These are phyloP conservation scores for Diplosoma virens DNA, from an alignment of 23 tunicate genomes.

Conservation along the genomic window DNA sequence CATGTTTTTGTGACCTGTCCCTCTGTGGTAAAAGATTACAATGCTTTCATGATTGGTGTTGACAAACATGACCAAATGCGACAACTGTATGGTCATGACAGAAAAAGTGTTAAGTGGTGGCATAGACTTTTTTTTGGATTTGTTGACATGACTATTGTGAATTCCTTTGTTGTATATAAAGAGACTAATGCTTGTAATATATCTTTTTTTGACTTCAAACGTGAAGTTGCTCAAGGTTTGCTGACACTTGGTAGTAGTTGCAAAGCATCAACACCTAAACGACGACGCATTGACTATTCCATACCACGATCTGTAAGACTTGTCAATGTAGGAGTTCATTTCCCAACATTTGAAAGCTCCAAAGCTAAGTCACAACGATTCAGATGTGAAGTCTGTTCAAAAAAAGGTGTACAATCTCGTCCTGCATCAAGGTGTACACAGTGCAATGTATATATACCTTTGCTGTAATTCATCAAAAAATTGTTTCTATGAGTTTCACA, in stretches of 20 bases:
- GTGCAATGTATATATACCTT: too few relatives aligned
- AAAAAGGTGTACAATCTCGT: too few relatives aligned
- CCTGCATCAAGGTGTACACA: too few relatives aligned
- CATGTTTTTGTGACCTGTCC: background rate
- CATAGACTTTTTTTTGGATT: slow-evolving; percentile 20
- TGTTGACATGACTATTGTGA: slow-evolving; percentile 10
- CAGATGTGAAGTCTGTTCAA: too few relatives aligned
- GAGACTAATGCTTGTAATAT: background rate
- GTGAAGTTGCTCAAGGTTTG: slow-evolving; percentile 8
- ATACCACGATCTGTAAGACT: too few relatives aligned
- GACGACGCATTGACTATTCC: too few relatives aligned
- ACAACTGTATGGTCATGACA: background rate
- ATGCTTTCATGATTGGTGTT: slow-evolving; percentile 16
- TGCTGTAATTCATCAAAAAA: too few relatives aligned
- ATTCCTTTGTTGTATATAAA: slow-evolving; percentile 1
- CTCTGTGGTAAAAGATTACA: slow-evolving; percentile 1
- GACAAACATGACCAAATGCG: slow-evolving; percentile 8
- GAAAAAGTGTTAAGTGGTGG: slow-evolving; percentile 17
- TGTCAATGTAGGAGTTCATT: too few relatives aligned
- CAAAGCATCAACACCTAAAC: too few relatives aligned
- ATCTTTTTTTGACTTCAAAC: background rate
- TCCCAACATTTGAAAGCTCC: too few relatives aligned
- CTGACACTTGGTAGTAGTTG: slow-evolving; percentile 28
- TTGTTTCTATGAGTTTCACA: too few relatives aligned
- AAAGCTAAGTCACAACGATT: too few relatives aligned